Percentiles rank a stretch among this genome's conserved stretches.
These are phyloP conservation scores for Grus americana DNA, from an alignment of 2,113 vertebrate species.

Conservation along the genomic window DNA sequence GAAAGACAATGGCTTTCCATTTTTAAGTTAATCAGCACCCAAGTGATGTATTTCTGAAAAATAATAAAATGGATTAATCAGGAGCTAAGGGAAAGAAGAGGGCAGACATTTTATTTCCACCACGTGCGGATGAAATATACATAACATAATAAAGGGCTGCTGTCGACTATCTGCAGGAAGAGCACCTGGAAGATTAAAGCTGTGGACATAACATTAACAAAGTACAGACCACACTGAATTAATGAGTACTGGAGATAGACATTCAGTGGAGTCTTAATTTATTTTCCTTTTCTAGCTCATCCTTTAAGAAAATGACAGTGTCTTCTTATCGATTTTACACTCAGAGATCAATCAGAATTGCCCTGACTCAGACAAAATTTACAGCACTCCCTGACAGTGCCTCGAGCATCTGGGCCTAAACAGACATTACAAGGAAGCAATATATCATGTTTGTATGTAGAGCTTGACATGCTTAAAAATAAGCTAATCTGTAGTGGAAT, in stretches of 20 bases:
- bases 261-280: slow-evolving; percentile 96
- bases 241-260: slow-evolving; percentile 89
- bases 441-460: slow-evolving; percentile 85
- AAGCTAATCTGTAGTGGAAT: slow-evolving; percentile 94
- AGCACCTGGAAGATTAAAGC: slow-evolving; percentile 93
- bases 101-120: slow-evolving; percentile 79
- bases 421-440: slow-evolving; percentile 86
- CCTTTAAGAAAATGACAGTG: slow-evolving; percentile 99
- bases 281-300: slow-evolving; percentile 96
- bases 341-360: slow-evolving; percentile 99
- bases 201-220: slow-evolving; percentile 86
- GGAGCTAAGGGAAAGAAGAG: slow-evolving; percentile 75
- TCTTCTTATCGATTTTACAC: slow-evolving; percentile 99
- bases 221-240: slow-evolving; percentile 91
- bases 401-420: slow-evolving; percentile 78
- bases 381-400: slow-evolving; percentile 83
- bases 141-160: slow-evolving; percentile 81
- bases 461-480: slow-evolving; percentile 89
- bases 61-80: slow-evolving; percentile 94
- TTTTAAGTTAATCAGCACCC: slow-evolving; percentile 92
- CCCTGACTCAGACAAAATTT: slow-evolving; percentile 98
- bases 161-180: slow-evolving; percentile 77
- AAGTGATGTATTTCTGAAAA: slow-evolving; percentile 88
- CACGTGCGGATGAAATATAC: slow-evolving; percentile 86
- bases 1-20: slow-evolving; percentile 87